Conservation (phyloP, 2,888 invertebrate genomes). For the Craniophora ligustri region DNA sequence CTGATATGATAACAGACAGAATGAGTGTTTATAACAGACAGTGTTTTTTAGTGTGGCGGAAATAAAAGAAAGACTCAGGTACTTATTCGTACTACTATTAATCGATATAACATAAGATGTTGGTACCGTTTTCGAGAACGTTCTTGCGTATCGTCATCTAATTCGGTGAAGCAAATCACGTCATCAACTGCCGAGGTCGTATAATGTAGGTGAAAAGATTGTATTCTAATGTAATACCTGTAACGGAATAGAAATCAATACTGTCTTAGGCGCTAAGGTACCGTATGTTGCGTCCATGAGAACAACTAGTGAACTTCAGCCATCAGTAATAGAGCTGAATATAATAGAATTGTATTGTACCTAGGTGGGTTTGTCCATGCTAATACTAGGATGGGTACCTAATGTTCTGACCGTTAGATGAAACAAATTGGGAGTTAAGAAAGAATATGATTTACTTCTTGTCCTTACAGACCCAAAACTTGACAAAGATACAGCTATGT, state of each 20-base stretch:
- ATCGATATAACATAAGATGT: conserved; percentile 13
- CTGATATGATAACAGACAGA: too few relatives aligned
- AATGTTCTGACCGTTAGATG: too few relatives aligned
- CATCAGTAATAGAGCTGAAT: background rate
- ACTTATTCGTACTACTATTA: conserved; percentile 20
- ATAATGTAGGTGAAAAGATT: conserved; percentile 11
- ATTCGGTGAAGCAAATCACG: conserved; percentile 55
- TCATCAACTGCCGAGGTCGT: conserved; percentile 51
- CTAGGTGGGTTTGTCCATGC: too few relatives aligned
- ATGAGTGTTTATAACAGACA: too few relatives aligned
- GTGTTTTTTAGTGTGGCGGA: too few relatives aligned
- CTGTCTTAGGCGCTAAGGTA: too few relatives aligned
- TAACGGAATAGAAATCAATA: conserved; percentile 2
- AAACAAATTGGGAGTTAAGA: too few relatives aligned
- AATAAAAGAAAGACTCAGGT: conserved; percentile 9
- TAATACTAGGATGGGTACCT: too few relatives aligned
- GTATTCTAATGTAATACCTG: conserved; percentile 6
- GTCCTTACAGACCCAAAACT: too few relatives aligned
- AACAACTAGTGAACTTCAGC: background rate
- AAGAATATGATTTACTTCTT: too few relatives aligned
- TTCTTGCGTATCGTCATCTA: conserved; percentile 57
- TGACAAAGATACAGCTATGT: too few relatives aligned
- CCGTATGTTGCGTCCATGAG: background rate
- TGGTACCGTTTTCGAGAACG: conserved; percentile 18
- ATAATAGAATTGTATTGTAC: background rate